Percentiles rank a stretch among this genome's conserved stretches.
Conservation (phyloP, 2,113 vertebrate species). For the Aramus guarauna region DNA sequence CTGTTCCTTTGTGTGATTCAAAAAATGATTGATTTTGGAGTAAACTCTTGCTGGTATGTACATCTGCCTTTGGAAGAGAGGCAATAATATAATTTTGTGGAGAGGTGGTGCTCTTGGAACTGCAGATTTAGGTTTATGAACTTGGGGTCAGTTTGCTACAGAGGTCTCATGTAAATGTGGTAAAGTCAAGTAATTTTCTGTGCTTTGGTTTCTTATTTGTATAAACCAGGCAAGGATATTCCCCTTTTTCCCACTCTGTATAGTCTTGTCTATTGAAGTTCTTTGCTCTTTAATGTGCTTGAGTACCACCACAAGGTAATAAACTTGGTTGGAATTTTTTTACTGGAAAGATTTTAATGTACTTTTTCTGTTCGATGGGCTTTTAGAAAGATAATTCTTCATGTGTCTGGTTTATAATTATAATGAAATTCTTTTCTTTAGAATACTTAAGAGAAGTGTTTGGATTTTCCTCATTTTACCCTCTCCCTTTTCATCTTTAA, state of each 20-base stretch:
- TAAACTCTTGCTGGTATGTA: neutral
- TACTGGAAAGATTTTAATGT: neutral
- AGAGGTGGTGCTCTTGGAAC: neutral
- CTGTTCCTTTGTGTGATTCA: neutral
- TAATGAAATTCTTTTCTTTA: neutral
- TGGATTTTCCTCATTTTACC: neutral
- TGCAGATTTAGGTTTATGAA: neutral
- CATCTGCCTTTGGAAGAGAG: neutral
- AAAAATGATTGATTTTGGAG: neutral
- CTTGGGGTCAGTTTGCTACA: neutral
- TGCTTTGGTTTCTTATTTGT: neutral
- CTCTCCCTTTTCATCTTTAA: neutral
- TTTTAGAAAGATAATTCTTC: neutral
- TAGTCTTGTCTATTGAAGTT: neutral
- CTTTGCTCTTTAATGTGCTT: neutral
- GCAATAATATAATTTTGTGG: neutral
- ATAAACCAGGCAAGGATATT: neutral
- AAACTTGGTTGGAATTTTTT: neutral
- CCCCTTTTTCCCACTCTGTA: neutral
- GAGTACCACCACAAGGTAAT: neutral
- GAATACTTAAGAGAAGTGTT: neutral
- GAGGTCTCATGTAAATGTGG: neutral
- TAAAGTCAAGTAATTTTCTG: neutral
- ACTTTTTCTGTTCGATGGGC: neutral
- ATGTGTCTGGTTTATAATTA: neutral